Evolutionary conservation across 2,797 vertebrate species (phyloP), one percentile per base, ranked within the genome.

Genomic region (Phylloscopus collybita): DNA sequence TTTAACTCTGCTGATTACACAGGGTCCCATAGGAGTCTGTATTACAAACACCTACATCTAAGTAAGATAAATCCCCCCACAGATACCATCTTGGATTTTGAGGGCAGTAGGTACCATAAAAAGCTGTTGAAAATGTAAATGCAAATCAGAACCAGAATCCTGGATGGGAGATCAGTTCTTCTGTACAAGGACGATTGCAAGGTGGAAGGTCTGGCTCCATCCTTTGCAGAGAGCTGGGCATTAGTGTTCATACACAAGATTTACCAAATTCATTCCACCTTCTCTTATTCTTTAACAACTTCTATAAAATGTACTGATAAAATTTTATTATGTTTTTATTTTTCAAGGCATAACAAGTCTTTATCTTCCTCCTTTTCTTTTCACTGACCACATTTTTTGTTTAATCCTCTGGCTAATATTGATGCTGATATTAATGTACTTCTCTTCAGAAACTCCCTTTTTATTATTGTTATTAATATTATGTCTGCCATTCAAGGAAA

Each of bases 401-500:
- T 92, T 92, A 93, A 81, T 65, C n/a, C 32, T 89, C 40, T 85
- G 81, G 30, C 5, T 83, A 51, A 78, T 44, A 23, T 20, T 96
- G 56, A 73, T n/a, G 20, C 2, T 86, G 16, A 64, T 73, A 72
- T 50, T 87, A 75, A 79, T 29, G 10, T 25, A 51, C 9, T 70
- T 75, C 11, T 85, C 13, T 71, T 90, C 51, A 76, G 49, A 91
- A 90, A 70, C 11, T 53, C 30, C 13, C 4, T 61, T 91, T 90
- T 56, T 27, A 34, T 42, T 26, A 44, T 51, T 90, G 4, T 62
- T 83, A 69, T n/a, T 83, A 60, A 49, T 51, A 65, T 11, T 4
- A 59, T 88, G 16, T 38, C 45, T 90, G 32, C n/a, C 13, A 38
- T 78, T 91, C 16, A 80, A 88, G 38, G 1, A 75, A 87, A 87